phyloP scores from a whole-genome alignment of 2,113 vertebrate species.

The human (Homo sapiens) region DNA sequence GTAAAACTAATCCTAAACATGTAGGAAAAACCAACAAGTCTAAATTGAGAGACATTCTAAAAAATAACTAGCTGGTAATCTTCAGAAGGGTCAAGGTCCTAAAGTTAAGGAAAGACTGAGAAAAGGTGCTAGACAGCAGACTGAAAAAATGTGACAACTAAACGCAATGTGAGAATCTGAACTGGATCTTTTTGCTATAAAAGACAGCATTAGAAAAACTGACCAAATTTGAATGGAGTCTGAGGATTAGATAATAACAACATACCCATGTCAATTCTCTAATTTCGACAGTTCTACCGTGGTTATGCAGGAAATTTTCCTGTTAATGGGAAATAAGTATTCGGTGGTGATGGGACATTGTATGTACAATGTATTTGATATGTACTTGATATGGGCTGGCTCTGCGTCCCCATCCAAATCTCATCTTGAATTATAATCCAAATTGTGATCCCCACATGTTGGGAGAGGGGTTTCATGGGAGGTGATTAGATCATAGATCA shows the following conservation, averaged over 20 bases:
- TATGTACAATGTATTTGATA: background rate
- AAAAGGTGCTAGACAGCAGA: background rate
- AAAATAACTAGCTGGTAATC: background rate
- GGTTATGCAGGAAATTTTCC: background rate
- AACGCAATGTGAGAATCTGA: background rate
- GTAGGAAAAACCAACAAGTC: background rate
- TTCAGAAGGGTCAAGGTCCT: background rate
- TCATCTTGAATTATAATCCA: too few species aligned
- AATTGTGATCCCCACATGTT: too few species aligned
- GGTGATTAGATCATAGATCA: too few species aligned
- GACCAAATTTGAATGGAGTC: background rate
- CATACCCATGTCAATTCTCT: background rate
- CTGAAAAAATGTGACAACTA: background rate
- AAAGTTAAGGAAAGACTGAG: background rate
- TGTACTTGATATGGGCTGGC: too few species aligned
- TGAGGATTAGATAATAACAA: background rate
- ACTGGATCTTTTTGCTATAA: background rate
- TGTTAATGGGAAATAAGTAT: background rate
- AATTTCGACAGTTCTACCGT: background rate
- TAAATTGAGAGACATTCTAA: background rate
- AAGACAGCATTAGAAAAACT: background rate
- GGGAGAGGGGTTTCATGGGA: too few species aligned
- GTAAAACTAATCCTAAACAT: background rate
- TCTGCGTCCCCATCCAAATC: too few species aligned
- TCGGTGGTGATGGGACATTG: background rate